Evolutionary conservation across 1,140 invertebrate species (phyloP).

Genomic region (Aporrectodea caliginosa): DNA sequence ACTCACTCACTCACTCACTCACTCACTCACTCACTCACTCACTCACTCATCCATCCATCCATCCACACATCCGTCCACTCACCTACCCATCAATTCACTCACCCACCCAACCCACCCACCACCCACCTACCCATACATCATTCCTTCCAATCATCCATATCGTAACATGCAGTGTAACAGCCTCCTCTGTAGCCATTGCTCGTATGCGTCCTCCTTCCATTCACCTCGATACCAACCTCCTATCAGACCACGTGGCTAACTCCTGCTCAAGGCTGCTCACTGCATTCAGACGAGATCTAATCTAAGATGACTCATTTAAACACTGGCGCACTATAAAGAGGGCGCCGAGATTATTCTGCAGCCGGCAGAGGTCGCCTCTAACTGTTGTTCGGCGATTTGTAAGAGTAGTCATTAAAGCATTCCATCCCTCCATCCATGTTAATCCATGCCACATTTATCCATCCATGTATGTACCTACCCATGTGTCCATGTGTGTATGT

Average conservation of each 20-base stretch:
- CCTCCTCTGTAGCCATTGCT: not conserved
- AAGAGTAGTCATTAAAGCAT: not conserved
- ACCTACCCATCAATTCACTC: not conserved
- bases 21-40: conserved; percentile 15
- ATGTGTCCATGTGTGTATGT: not conserved
- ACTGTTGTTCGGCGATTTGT: not conserved
- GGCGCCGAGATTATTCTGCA: not conserved
- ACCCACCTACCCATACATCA: too few relatives aligned
- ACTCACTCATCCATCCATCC: conserved; percentile 9
- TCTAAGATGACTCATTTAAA: not conserved
- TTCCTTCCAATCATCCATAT: not conserved
- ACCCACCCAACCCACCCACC: not conserved
- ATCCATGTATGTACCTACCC: not conserved
- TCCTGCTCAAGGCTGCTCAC: not conserved
- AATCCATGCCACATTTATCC: not conserved
- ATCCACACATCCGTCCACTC: not conserved
- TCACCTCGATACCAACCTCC: not conserved
- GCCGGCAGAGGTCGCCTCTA: not conserved
- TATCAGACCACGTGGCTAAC: not conserved
- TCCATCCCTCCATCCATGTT: not conserved
- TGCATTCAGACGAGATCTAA: not conserved
- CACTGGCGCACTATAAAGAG: not conserved
- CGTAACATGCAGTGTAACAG: not conserved
- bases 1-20: conserved; percentile 15
- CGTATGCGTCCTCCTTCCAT: not conserved